Conservation (phyloP, 1,140 invertebrate genomes). For the Calephelis nemesis region DNA sequence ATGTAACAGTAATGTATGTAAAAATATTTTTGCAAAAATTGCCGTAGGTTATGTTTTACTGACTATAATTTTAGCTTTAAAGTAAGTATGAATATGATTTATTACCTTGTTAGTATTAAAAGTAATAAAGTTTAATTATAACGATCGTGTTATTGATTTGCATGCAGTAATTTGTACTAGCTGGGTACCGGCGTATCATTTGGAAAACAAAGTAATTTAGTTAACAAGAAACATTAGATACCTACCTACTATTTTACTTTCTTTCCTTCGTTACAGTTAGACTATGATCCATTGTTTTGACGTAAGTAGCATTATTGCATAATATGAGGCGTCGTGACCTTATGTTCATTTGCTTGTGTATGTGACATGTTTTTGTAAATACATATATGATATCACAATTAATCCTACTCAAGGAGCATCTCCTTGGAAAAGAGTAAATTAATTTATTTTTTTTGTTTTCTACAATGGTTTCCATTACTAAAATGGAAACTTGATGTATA, state of each 20-base stretch:
- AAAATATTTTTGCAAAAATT: slow-evolving; percentile 39
- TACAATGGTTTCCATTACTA: no score
- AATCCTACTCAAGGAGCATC: no score
- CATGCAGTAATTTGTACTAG: not conserved
- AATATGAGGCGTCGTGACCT: slow-evolving; percentile 12
- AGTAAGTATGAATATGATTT: slow-evolving; percentile 43
- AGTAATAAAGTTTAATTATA: not conserved
- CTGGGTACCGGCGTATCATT: not conserved
- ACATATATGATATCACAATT: slow-evolving; percentile 7
- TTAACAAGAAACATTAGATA: not conserved
- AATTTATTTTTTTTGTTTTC: no score
- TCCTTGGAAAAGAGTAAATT: no score
- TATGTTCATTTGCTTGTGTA: not conserved
- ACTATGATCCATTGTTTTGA: slow-evolving; percentile 1
- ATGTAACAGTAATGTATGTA: slow-evolving; percentile 16
- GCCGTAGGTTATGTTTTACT: slow-evolving; percentile 62
- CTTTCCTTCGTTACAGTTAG: not conserved
- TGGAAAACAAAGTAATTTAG: not conserved
- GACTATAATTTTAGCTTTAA: slow-evolving; percentile 46
- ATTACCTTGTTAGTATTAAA: not conserved
- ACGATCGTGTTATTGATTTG: not conserved
- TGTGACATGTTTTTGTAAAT: not conserved
- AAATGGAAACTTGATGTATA: no score
- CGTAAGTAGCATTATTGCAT: slow-evolving; percentile 8
- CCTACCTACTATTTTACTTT: not conserved